Evolutionary conservation across 2,113 vertebrate species (phyloP).

Genomic region (Anas platyrhynchos): DNA sequence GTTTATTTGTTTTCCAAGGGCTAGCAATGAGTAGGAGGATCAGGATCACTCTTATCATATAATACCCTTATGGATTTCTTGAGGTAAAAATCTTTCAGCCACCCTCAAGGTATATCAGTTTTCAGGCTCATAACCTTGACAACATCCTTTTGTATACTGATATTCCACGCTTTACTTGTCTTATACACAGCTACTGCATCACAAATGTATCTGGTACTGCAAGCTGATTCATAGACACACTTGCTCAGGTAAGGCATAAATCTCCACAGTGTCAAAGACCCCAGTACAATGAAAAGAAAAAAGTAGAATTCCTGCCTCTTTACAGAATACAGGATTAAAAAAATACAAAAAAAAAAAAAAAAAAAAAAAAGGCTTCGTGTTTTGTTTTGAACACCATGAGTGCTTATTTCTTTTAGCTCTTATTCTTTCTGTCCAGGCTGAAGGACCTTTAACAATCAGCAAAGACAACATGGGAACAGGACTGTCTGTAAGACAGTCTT

Average conservation of each 20-base stretch:
- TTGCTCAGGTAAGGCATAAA: not conserved
- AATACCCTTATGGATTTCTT: not conserved
- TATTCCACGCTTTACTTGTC: not conserved
- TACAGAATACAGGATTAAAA: not conserved
- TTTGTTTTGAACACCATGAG: not conserved
- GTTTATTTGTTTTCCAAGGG: constrained; percentile 34
- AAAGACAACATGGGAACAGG: not conserved
- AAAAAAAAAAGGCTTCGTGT: not conserved
- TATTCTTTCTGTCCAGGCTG: not conserved
- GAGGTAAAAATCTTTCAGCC: not conserved
- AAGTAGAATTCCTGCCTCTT: not conserved
- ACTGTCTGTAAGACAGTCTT: not conserved
- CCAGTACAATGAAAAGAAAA: not conserved
- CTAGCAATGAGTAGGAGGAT: not conserved
- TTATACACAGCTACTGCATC: not conserved
- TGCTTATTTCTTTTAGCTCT: not conserved
- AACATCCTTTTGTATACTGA: not conserved
- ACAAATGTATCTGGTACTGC: not conserved
- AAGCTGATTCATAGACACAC: not conserved
- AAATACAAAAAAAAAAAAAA: not conserved
- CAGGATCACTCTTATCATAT: constrained; percentile 5
- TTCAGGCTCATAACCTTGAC: not conserved
- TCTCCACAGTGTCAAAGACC: not conserved
- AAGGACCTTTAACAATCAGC: not conserved
- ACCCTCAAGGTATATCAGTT: not conserved